Percentiles rank a stretch among this genome's conserved stretches.
Conservation (phyloP, 1,140 invertebrate genomes). For the Choristoneura fumiferana region DNA sequence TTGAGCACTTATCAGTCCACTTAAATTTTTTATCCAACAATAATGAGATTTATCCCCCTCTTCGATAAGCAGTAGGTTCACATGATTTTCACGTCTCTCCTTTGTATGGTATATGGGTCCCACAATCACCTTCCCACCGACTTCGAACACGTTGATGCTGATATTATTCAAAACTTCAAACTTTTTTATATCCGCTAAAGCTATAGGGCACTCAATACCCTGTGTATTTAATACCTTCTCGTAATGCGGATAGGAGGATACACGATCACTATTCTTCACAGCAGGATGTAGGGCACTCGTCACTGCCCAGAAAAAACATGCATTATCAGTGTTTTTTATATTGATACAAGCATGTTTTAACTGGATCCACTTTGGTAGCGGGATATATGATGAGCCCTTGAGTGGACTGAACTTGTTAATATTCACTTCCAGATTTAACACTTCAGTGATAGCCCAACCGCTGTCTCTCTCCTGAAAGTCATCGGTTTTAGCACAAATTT, state of each 20-base stretch:
- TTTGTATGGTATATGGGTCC: too few species aligned
- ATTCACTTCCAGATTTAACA: neutral
- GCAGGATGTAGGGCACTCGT: neutral
- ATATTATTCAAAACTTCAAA: conserved; percentile 4
- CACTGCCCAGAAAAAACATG: conserved; percentile 4
- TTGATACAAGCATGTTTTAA: conserved; percentile 1
- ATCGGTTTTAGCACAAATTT: neutral
- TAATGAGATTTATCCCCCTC: too few species aligned
- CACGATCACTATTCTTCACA: neutral
- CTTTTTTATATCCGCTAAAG: neutral
- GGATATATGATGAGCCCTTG: neutral
- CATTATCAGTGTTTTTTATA: conserved; percentile 9
- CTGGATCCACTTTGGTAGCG: neutral
- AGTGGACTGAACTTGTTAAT: conserved; percentile 4
- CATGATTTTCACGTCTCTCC: too few species aligned
- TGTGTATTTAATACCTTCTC: neutral
- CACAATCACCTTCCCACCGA: neutral
- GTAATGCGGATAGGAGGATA: neutral
- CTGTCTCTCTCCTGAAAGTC: conserved; percentile 11
- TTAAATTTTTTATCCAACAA: too few species aligned
- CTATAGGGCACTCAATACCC: neutral
- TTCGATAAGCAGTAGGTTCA: too few species aligned
- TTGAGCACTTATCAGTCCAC: too few species aligned
- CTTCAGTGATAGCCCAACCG: conserved; percentile 1
- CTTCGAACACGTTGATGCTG: neutral